Percentiles rank a stretch among this genome's conserved stretches.
phyloP scores from a whole-genome alignment of 2,888 invertebrate genomes.

The Achlya flavicornis region DNA sequence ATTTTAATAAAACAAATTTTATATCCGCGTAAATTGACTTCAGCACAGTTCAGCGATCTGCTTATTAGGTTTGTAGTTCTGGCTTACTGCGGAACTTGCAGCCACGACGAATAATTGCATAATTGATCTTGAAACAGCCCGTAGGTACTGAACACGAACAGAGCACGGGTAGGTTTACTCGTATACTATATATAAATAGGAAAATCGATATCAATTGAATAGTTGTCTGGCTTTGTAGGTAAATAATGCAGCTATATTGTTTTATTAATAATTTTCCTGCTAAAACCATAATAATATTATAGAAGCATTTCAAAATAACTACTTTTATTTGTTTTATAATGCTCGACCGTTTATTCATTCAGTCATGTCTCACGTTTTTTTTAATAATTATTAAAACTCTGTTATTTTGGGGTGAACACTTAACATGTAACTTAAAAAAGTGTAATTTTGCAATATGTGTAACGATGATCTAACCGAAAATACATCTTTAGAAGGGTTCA shows the following conservation, averaged over 20 bases:
- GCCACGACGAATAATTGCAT: constrained; percentile 27
- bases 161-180: not conserved
- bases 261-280: not conserved
- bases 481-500: not conserved
- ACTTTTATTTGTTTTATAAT: too few relatives aligned
- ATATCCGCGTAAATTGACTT: constrained; percentile 14
- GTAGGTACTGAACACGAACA: not conserved
- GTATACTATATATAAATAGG: not conserved
- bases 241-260: not conserved
- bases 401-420: not conserved
- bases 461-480: too few relatives aligned
- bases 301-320: too few relatives aligned
- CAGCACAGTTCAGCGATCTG: constrained; percentile 9
- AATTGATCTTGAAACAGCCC: constrained; percentile 27
- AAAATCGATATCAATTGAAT: not conserved
- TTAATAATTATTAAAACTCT: not conserved
- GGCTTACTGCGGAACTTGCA: constrained; percentile 18
- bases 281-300: too few relatives aligned
- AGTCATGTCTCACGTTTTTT: too few relatives aligned
- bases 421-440: not conserved
- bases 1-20: constrained; percentile 13
- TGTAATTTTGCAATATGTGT: too few relatives aligned
- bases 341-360: too few relatives aligned
- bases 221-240: not conserved
- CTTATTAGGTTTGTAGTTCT: constrained; percentile 29